Evolutionary conservation across 1,140 invertebrate species (phyloP).

Genomic region (Tetramorium simillimum): DNA sequence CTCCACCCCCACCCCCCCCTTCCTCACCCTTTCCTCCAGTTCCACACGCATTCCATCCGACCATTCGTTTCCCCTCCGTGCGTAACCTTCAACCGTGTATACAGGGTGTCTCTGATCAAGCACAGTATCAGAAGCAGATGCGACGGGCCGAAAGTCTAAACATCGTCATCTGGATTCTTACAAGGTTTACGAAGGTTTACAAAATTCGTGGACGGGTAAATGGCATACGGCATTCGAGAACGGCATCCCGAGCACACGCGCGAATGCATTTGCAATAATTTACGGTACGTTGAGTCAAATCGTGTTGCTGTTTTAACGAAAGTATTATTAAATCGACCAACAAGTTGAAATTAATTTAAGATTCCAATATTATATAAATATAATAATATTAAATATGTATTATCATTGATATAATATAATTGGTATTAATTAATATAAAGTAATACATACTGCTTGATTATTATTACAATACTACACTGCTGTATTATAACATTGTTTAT

Average conservation of each 20-base stretch:
- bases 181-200: conserved; percentile 9
- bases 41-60: conserved; percentile 60
- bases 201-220: not conserved
- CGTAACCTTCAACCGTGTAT: conserved; percentile 64
- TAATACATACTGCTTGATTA: not conserved
- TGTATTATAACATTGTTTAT: not conserved
- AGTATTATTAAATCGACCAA: not conserved
- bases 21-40: conserved; percentile 37
- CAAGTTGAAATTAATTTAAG: not conserved
- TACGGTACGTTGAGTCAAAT: not conserved
- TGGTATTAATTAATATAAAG: not conserved
- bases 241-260: not conserved
- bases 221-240: not conserved
- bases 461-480: not conserved
- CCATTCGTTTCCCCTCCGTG: conserved; percentile 56
- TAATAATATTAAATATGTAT: not conserved
- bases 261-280: conserved; percentile 6
- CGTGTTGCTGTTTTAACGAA: not conserved
- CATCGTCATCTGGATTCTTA: conserved; percentile 7
- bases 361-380: not conserved
- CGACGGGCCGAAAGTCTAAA: not conserved
- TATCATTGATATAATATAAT: not conserved
- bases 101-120: conserved; percentile 54
- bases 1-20: conserved; percentile 25
- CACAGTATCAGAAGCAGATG: conserved; percentile 36